Percentiles rank a stretch among this genome's conserved stretches.
Evolutionary conservation across 2,113 vertebrate genomes (phyloP).

Genomic region (Eulemur macaco): DNA sequence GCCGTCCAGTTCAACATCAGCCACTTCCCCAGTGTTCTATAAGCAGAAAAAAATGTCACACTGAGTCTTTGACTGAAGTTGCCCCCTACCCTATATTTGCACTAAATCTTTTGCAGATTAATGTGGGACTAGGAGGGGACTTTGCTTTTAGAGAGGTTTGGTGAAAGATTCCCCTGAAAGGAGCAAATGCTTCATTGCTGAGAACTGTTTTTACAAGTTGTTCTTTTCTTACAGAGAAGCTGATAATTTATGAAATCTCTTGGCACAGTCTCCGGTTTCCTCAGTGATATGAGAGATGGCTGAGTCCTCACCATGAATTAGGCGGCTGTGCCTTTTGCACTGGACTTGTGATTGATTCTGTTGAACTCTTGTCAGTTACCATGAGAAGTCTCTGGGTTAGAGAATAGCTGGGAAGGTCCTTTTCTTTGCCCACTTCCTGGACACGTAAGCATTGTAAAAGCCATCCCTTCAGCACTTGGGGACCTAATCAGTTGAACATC

Average conservation of each 20-base stretch:
- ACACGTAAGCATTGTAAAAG: neutral
- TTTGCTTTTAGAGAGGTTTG: neutral
- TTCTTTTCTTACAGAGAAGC: constrained; percentile 34
- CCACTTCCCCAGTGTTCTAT: neutral
- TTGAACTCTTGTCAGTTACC: neutral
- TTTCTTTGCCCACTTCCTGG: constrained; percentile 1
- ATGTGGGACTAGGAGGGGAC: neutral
- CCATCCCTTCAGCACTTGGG: neutral
- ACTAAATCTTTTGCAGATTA: neutral
- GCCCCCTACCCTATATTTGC: neutral
- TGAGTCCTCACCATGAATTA: neutral
- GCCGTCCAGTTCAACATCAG: neutral
- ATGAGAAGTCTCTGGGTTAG: neutral
- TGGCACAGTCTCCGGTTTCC: constrained; percentile 16
- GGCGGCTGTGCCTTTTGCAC: neutral
- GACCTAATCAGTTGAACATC: neutral
- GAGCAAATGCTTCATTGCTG: neutral
- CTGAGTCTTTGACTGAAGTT: neutral
- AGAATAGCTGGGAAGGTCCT: neutral
- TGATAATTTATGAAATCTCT: neutral
- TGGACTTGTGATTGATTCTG: neutral
- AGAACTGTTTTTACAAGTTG: constrained; percentile 7
- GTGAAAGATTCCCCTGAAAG: neutral
- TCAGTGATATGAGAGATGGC: neutral
- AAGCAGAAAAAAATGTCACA: neutral